These are phyloP conservation scores for Caenorhabditis afra DNA, from an alignment of 2,888 invertebrate genomes.

Conservation along the genomic window DNA sequence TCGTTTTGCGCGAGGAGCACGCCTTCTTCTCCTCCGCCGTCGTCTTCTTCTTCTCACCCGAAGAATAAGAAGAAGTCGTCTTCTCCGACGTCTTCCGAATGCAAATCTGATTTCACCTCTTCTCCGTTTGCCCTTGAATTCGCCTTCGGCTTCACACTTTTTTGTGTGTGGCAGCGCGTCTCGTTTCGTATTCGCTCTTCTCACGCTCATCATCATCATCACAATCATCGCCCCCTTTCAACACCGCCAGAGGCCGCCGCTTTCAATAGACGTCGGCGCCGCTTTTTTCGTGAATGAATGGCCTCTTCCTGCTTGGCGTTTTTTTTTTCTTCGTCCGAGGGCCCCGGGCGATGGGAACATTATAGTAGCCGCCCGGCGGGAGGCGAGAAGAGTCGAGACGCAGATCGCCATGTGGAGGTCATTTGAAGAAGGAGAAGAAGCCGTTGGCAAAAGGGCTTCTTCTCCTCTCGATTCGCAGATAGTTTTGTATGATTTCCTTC, in stretches of 20 bases:
- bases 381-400: constrained; percentile 1
- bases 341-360: constrained; percentile 25
- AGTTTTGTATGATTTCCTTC: neutral
- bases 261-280: constrained; percentile 41
- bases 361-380: constrained; percentile 38
- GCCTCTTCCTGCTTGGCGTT: constrained; percentile 20
- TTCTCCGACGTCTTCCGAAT: constrained; percentile 46
- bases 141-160: constrained; percentile 22
- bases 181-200: constrained; percentile 48
- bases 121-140: constrained; percentile 36
- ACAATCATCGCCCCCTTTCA: constrained; percentile 30
- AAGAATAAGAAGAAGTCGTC: constrained; percentile 24
- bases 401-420: constrained; percentile 14
- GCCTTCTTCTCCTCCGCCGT: neutral
- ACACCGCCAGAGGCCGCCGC: constrained; percentile 40
- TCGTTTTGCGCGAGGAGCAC: neutral
- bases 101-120: constrained; percentile 39
- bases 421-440: constrained; percentile 7
- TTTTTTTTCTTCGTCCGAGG: constrained; percentile 7
- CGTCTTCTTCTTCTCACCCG: neutral
- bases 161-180: constrained; percentile 35
- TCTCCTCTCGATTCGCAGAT: neutral
- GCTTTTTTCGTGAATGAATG: constrained; percentile 26
- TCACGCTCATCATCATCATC: constrained; percentile 54
- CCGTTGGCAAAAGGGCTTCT: constrained; percentile 10